phyloP scores from a whole-genome alignment of 2,113 vertebrate species.

The Meleagris gallopavo region DNA sequence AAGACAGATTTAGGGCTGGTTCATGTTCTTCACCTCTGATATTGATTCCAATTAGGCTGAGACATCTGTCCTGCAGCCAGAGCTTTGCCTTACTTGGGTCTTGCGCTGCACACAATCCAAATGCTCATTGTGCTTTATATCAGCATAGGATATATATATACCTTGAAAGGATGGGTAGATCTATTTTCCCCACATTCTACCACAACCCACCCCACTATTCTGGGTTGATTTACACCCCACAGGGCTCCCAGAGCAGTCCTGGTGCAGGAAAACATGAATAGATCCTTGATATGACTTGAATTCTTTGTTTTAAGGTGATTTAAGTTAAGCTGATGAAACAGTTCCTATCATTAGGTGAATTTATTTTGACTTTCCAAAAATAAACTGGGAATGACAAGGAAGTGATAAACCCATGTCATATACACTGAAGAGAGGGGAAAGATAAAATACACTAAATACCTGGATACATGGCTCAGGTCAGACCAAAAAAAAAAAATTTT shows the following conservation, averaged over 20 bases:
- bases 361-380: not conserved
- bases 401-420: not conserved
- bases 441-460: not conserved
- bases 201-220: not conserved
- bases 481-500: accelerated
- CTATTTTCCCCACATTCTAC: not conserved
- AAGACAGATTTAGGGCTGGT: not conserved
- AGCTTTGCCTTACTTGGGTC: not conserved
- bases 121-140: not conserved
- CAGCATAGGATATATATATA: not conserved
- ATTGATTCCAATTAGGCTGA: not conserved
- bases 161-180: too few relatives aligned
- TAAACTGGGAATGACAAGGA: not conserved
- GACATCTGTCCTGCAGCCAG: not conserved
- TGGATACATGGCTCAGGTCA: not conserved
- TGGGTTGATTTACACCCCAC: not conserved
- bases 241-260: not conserved
- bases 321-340: not conserved
- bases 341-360: not conserved
- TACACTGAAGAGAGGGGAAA: not conserved
- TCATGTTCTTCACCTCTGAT: not conserved
- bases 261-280: not conserved
- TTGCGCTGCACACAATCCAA: not conserved
- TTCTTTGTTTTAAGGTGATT: not conserved
- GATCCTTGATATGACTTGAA: not conserved